phyloP scores from a whole-genome alignment of 2,113 vertebrate genomes.

The Anarrhichthys ocellatus region DNA sequence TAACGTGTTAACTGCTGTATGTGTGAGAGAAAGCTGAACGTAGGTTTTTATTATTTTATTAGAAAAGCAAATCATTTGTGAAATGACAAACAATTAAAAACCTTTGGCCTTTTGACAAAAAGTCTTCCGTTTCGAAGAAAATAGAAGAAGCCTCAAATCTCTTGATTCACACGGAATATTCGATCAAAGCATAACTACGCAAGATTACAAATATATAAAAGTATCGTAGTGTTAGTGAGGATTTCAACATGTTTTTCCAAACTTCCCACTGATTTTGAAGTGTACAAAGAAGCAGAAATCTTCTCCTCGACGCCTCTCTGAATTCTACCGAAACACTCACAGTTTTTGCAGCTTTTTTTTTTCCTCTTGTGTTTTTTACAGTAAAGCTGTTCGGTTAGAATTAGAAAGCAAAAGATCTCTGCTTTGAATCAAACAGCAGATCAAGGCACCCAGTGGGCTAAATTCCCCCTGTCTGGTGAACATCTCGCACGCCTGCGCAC shows the following conservation, averaged over 20 bases:
- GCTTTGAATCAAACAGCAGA: slow-evolving; percentile 28
- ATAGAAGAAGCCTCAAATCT: background rate
- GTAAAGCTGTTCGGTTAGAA: slow-evolving; percentile 21
- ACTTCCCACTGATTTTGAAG: background rate
- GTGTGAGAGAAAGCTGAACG: no score
- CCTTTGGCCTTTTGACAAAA: background rate
- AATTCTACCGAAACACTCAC: background rate
- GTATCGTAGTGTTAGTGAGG: background rate
- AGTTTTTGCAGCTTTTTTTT: no score
- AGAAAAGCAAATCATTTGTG: background rate
- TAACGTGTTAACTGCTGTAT: no score
- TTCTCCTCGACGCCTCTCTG: no score
- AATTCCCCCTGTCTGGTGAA: slow-evolving; percentile 54
- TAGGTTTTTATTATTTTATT: no score
- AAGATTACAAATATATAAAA: background rate
- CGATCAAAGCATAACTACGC: no score
- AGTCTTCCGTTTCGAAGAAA: background rate
- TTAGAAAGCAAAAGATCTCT: slow-evolving; percentile 42
- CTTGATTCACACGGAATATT: background rate
- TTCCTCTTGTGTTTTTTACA: slow-evolving; percentile 3
- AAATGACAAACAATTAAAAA: background rate
- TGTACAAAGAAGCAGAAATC: no score
- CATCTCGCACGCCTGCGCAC: slow-evolving; percentile 54
- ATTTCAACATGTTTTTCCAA: background rate
- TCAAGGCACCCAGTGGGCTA: slow-evolving; percentile 5